phyloP scores from a whole-genome alignment of 2,797 vertebrate species.

The Rhinella marina region DNA sequence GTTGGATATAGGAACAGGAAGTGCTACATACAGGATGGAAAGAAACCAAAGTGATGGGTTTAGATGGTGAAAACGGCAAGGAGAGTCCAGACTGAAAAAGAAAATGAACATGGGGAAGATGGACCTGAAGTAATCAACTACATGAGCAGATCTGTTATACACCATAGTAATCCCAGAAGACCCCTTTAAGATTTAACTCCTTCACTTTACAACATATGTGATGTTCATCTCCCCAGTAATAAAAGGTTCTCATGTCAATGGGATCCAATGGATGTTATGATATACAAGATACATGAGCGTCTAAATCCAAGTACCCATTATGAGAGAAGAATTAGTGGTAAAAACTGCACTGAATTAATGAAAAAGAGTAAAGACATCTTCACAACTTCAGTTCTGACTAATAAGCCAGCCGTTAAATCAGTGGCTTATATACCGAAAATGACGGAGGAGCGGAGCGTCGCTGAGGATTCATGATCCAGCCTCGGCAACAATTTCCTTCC shows the following conservation, averaged over 20 bases:
- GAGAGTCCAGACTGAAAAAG: too few relatives aligned
- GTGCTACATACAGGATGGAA: too few relatives aligned
- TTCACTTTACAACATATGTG: background rate
- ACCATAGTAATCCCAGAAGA: background rate
- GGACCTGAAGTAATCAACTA: too few relatives aligned
- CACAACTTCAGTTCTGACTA: slow-evolving; percentile 7
- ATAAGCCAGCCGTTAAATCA: slow-evolving; percentile 41
- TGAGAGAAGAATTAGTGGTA: background rate
- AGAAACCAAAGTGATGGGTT: too few relatives aligned
- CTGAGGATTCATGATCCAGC: slow-evolving; percentile 44
- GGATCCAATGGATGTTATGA: background rate
- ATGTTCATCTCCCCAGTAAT: background rate
- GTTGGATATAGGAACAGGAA: too few relatives aligned
- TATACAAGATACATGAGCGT: slow-evolving; percentile 8
- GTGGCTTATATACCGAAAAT: slow-evolving; percentile 9
- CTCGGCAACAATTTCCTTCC: background rate
- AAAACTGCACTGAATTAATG: slow-evolving; percentile 19
- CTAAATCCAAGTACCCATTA: background rate
- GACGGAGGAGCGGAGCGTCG: background rate
- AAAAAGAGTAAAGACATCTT: background rate
- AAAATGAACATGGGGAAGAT: too few relatives aligned
- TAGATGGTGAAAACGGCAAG: too few relatives aligned
- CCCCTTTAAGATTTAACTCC: background rate
- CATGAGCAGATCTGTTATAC: too few relatives aligned
- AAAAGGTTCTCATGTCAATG: background rate